phyloP scores from a whole-genome alignment of 1,140 invertebrate species.

The Drosophila lowei region DNA sequence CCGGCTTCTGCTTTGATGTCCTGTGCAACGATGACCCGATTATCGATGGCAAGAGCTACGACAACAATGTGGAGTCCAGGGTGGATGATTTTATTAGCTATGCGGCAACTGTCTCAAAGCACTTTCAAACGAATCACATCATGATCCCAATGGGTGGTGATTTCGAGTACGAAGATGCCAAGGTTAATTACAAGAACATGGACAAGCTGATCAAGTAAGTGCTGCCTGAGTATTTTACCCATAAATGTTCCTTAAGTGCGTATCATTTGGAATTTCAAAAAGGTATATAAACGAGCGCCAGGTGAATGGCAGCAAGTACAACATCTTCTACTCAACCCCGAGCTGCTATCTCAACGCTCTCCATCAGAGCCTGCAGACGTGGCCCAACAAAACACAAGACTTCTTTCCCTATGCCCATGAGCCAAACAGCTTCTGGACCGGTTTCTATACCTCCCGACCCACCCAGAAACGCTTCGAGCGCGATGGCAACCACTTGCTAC shows the following conservation, averaged over 20 bases:
- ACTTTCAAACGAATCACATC: constrained; percentile 89
- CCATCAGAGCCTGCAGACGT: constrained; percentile 86
- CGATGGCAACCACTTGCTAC: constrained; percentile 90
- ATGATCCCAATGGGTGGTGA: constrained; percentile 97
- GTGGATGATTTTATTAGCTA: constrained; percentile 86
- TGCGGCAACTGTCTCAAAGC: constrained; percentile 83
- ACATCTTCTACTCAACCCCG: constrained; percentile 87
- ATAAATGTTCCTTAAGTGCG: no score
- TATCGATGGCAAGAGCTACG: constrained; percentile 88
- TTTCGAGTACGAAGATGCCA: constrained; percentile 94
- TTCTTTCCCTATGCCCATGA: constrained; percentile 97
- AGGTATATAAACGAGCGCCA: constrained; percentile 85
- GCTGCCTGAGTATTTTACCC: neutral
- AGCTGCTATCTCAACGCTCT: constrained; percentile 95
- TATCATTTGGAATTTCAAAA: neutral
- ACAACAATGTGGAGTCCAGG: constrained; percentile 88
- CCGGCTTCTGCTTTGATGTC: constrained; percentile 95
- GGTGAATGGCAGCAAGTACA: constrained; percentile 84
- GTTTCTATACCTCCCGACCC: constrained; percentile 96
- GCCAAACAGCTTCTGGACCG: constrained; percentile 95
- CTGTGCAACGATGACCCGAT: constrained; percentile 92
- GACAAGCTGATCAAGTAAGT: constrained; percentile 93
- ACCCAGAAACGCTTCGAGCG: constrained; percentile 92
- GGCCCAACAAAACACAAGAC: constrained; percentile 90
- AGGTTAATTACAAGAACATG: constrained; percentile 93